Evolutionary conservation across 2,888 invertebrate species (phyloP), one percentile per base, ranked within the genome.

Genomic region (Tetanocera ferruginea): DNA sequence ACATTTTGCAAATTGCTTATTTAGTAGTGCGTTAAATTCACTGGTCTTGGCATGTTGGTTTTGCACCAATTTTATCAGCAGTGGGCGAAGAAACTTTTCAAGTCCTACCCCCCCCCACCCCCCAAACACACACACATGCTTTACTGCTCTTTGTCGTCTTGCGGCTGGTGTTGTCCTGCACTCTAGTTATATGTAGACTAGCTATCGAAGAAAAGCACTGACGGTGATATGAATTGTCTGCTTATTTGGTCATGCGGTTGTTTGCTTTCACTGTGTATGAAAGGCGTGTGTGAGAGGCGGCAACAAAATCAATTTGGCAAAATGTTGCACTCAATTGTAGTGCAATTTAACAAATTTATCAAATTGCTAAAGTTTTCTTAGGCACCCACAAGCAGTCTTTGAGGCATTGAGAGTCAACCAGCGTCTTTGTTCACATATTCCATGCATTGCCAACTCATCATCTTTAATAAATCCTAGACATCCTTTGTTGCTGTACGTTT

Each of bases 1-100:
- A 88, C 87, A 87, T 87, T 88, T 88, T 86, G 86, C 87, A 88
- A 87, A 87, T 87, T 88, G 88, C 87, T 88, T 88, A 87, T 86
- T 87, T 85, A 87, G 86, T 87, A 86, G 86, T 87, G 87, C 88
- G 88, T 87, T 83, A 87, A 87, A 87, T 86, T 82, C 84, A 85
- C 83, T 86, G 81, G 71, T 57, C 62, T 76, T 80, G 79, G 73
- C 80, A 80, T 70, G 71, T 78, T 75, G 71, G 55, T 71, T 78
- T 77, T 70, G 69, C 67, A 49, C 60, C 69, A 85, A 83, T 82
- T 84, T 83, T 82, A 81, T 83, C 82, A 84, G 81, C 5, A 5
- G 17, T 8, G 19, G 19, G 19, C n/a, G 55, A 55, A 3, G 55
- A 60, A 60, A 55, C 25, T 31, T 55, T 72, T 28, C 49, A 49